phyloP scores from a whole-genome alignment of 2,797 vertebrate genomes.

The Microhierax caerulescens region DNA sequence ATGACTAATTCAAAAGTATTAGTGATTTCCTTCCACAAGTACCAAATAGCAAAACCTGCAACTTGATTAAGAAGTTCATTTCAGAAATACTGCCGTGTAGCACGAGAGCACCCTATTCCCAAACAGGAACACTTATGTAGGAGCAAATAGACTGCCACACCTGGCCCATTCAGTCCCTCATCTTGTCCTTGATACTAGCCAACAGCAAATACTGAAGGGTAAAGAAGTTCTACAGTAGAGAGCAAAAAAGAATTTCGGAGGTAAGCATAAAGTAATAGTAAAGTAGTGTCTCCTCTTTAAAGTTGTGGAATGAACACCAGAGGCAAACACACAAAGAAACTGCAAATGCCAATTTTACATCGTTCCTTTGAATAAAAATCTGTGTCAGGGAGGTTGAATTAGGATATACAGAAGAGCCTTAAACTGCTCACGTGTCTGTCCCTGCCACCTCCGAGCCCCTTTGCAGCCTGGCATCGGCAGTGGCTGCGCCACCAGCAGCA shows the following conservation, averaged over 20 bases:
- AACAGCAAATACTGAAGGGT: neutral
- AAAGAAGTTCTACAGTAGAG: neutral
- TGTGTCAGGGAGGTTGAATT: neutral
- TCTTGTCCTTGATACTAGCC: neutral
- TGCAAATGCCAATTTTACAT: neutral
- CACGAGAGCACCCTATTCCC: rapidly evolving
- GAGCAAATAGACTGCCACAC: neutral
- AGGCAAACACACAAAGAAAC: neutral
- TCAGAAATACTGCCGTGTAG: neutral
- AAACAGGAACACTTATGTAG: neutral
- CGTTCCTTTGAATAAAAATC: neutral
- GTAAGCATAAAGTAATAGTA: neutral
- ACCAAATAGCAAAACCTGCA: neutral
- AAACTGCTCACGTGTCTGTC: neutral
- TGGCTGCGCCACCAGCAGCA: rapidly evolving
- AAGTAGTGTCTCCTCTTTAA: neutral
- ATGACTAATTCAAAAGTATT: neutral
- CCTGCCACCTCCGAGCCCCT: neutral
- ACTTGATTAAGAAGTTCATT: neutral
- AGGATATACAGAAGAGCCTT: neutral
- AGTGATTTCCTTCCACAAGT: neutral
- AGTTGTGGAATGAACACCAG: neutral
- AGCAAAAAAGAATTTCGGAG: neutral
- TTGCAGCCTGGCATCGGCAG: neutral
- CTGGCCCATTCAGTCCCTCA: neutral